These are phyloP conservation scores for Listronotus bonariensis DNA, from an alignment of 1,140 invertebrate genomes.

Conservation along the genomic window DNA sequence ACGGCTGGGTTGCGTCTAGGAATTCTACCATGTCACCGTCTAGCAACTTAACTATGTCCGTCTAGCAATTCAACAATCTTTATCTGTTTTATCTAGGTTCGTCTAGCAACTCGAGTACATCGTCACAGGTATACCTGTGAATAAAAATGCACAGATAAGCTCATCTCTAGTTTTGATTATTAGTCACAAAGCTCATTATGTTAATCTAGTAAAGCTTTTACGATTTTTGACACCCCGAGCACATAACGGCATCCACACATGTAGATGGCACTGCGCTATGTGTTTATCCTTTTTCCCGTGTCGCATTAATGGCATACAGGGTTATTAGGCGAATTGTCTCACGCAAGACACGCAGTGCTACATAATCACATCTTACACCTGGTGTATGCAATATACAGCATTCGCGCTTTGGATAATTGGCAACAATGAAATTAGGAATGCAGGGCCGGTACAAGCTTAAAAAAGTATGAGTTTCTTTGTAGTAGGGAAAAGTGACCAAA, in stretches of 20 bases:
- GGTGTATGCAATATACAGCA: too few relatives aligned
- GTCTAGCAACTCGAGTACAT: too few relatives aligned
- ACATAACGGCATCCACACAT: neutral
- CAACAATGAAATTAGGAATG: neutral
- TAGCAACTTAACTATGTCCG: too few relatives aligned
- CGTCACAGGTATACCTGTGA: too few relatives aligned
- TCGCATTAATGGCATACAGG: neutral
- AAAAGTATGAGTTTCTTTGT: too few relatives aligned
- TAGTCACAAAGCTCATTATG: neutral
- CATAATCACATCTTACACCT: slow-evolving; percentile 9
- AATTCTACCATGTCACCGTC: too few relatives aligned
- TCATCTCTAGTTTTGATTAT: too few relatives aligned
- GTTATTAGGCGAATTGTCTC: slow-evolving; percentile 3
- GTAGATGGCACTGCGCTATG: neutral
- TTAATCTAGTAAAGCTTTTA: neutral
- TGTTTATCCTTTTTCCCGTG: neutral
- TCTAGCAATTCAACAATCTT: too few relatives aligned
- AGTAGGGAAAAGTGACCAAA: too few relatives aligned
- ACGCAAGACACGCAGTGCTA: slow-evolving; percentile 5
- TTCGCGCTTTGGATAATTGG: neutral
- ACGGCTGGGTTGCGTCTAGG: too few relatives aligned
- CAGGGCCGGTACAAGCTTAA: neutral
- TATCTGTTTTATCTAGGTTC: too few relatives aligned
- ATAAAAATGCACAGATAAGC: too few relatives aligned
- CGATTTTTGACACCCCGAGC: neutral